These are phyloP conservation scores for Drosophila novamexicana DNA, from an alignment of 1,140 invertebrate species.

Conservation along the genomic window DNA sequence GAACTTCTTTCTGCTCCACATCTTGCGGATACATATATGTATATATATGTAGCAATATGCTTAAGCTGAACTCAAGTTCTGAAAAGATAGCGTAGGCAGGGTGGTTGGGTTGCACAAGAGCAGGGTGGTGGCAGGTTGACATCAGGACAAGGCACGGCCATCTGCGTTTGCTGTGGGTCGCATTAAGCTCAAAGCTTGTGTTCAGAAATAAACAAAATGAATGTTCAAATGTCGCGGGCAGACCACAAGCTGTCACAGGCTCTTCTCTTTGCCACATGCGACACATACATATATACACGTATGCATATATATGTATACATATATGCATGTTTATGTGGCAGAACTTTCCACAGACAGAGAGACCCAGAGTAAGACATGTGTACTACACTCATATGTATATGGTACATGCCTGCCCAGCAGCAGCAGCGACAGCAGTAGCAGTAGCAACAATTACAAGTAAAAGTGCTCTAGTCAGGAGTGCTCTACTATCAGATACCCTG, in stretches of 20 bases:
- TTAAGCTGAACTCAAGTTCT: no score
- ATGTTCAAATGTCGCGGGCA: slow-evolving; percentile 78
- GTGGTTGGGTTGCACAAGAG: no score
- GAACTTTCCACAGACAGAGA: slow-evolving; percentile 16
- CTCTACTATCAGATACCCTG: not conserved
- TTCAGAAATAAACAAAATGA: slow-evolving; percentile 72
- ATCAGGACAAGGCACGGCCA: not conserved
- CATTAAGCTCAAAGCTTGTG: slow-evolving; percentile 63
- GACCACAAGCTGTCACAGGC: slow-evolving; percentile 81
- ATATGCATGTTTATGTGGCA: not conserved
- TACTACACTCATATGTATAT: slow-evolving; percentile 27
- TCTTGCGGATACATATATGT: no score
- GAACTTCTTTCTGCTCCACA: no score
- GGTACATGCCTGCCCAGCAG: slow-evolving; percentile 40
- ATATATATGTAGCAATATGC: no score
- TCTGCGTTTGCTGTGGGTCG: slow-evolving; percentile 45
- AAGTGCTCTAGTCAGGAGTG: not conserved
- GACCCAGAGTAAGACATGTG: slow-evolving; percentile 17
- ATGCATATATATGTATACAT: slow-evolving; percentile 3
- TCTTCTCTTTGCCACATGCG: slow-evolving; percentile 45
- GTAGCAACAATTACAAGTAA: not conserved
- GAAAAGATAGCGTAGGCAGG: no score
- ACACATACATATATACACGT: slow-evolving; percentile 11
- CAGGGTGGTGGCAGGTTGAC: not conserved
- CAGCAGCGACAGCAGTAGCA: slow-evolving; percentile 21